phyloP scores from a whole-genome alignment of 2,888 invertebrate species.

The Acleris holmiana region DNA sequence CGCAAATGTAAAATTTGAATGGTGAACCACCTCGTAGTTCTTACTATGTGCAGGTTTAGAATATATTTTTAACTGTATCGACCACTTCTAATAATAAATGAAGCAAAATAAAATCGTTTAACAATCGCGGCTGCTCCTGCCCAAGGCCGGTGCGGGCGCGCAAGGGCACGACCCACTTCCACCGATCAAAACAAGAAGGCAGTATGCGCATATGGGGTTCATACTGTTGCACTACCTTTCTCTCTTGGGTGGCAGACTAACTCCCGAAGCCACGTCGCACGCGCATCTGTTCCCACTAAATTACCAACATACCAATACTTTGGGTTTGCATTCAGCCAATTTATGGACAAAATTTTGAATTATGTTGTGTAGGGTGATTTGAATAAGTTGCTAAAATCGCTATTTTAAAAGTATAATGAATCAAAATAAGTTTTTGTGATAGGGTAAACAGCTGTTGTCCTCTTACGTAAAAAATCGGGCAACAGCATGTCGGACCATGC shows the following conservation, averaged over 20 bases:
- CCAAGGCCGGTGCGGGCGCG: conserved; percentile 5
- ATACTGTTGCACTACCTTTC: no score
- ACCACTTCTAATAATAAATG: neutral
- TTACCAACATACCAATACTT: neutral
- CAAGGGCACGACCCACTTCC: conserved; percentile 25
- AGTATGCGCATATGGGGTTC: no score
- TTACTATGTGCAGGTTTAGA: no score
- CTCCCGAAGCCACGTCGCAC: conserved; percentile 18
- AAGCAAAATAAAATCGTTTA: neutral
- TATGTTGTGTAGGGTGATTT: neutral
- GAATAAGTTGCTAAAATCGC: neutral
- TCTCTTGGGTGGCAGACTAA: no score
- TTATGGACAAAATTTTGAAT: conserved; percentile 9
- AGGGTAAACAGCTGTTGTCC: no score
- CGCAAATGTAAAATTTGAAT: no score
- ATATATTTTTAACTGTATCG: no score
- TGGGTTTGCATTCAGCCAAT: neutral
- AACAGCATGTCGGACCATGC: no score
- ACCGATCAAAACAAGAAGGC: no score
- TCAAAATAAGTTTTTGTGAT: neutral
- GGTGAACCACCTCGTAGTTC: no score
- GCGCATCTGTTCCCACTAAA: conserved; percentile 6
- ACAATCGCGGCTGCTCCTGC: neutral
- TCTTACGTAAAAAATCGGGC: no score
- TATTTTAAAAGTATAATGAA: conserved; percentile 5